phyloP scores from a whole-genome alignment of 2,888 invertebrate species.

The Volucella bombylans region DNA sequence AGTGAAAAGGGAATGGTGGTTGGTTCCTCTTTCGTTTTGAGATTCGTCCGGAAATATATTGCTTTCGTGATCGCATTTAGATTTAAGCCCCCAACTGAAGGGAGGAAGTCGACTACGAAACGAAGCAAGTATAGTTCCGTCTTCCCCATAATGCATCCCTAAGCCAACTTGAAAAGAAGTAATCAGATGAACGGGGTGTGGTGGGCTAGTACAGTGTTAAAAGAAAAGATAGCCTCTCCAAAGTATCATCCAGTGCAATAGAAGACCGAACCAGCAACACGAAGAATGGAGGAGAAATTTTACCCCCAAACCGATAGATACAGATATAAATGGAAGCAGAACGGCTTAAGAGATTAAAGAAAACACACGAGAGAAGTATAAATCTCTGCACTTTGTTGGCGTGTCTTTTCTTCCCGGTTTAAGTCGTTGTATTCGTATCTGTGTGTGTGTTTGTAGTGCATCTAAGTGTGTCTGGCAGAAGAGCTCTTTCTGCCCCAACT shows the following conservation, averaged over 20 bases:
- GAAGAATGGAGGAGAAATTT: conserved; percentile 42
- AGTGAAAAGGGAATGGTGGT: conserved; percentile 55
- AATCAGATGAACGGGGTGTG: conserved; percentile 67
- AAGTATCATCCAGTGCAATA: conserved; percentile 43
- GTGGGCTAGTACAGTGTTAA: conserved; percentile 43
- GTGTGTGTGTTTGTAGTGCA: conserved; percentile 28
- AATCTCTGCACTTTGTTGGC: conserved; percentile 66
- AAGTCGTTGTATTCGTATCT: neutral
- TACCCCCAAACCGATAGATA: conserved; percentile 67
- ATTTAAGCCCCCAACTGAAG: conserved; percentile 70
- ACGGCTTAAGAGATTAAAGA: conserved; percentile 74
- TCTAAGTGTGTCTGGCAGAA: conserved; percentile 57
- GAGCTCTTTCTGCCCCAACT: conserved; percentile 36
- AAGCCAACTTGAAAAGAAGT: conserved; percentile 58
- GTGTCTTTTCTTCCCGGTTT: neutral
- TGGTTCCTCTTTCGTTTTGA: conserved; percentile 63
- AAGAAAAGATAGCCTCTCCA: conserved; percentile 69
- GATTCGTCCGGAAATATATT: conserved; percentile 77
- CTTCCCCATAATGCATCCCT: conserved; percentile 32
- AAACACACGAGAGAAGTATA: conserved; percentile 73
- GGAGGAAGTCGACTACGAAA: conserved; percentile 65
- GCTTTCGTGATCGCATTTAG: conserved; percentile 78
- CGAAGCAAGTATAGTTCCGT: conserved; percentile 32
- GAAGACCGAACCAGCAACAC: conserved; percentile 23
- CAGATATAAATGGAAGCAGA: conserved; percentile 72